phyloP scores from a whole-genome alignment of 2,113 vertebrate genomes.

The Ahaetulla prasina region DNA sequence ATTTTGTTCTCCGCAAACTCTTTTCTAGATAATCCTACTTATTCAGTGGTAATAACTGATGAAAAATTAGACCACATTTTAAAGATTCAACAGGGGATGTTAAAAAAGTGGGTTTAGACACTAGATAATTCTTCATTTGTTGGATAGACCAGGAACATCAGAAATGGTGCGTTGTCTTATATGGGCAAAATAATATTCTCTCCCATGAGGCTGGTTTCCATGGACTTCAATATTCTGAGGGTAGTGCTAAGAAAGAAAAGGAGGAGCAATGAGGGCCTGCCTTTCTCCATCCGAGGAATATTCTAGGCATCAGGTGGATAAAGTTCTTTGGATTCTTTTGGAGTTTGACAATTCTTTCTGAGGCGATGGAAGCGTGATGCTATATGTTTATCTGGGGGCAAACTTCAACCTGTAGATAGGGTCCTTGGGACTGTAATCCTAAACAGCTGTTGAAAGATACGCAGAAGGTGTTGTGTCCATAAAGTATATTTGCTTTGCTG shows the following conservation, averaged over 20 bases:
- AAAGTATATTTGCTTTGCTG: not conserved
- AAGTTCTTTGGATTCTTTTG: not conserved
- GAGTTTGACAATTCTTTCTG: not conserved
- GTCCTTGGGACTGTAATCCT: not conserved
- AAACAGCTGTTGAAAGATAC: not conserved
- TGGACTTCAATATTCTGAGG: not conserved
- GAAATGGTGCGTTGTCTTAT: not conserved
- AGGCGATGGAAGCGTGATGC: not conserved
- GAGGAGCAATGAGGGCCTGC: not conserved
- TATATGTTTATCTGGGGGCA: not conserved
- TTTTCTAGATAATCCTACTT: not conserved
- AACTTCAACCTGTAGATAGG: not conserved
- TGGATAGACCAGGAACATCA: not conserved
- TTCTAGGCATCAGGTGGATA: not conserved
- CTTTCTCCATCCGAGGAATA: not conserved
- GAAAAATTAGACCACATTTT: not conserved
- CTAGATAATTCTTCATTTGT: not conserved
- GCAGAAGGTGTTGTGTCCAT: not conserved
- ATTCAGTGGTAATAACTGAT: not conserved
- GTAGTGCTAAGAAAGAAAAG: not conserved
- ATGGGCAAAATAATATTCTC: not conserved
- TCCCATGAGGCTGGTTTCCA: not conserved
- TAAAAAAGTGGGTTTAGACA: not conserved
- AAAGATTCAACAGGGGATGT: not conserved
- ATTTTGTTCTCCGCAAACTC: not conserved